A percentile compares a stretch with the other conserved stretches of the same genome.
Evolutionary conservation across 92 coral and sea anemone genomes (phyloP).

Genomic region (Siderastrea siderea): DNA sequence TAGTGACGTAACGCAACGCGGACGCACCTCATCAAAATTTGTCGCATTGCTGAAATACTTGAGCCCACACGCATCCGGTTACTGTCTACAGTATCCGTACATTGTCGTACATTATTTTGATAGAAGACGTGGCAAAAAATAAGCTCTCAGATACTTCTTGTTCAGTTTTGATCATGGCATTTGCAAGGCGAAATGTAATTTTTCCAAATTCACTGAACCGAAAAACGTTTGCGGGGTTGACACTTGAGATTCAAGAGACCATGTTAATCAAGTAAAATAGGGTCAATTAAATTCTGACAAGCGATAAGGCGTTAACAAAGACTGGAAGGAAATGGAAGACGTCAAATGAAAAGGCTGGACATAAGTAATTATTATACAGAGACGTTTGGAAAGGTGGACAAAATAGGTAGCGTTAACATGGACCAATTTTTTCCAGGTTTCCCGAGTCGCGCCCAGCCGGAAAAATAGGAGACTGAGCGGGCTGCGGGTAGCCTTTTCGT

Average conservation of each 20-base stretch:
- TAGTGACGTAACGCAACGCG: conserved; percentile 16
- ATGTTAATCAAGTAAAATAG: not conserved
- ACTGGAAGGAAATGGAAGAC: too few relatives aligned
- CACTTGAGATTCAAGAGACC: not conserved
- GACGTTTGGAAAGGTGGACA: too few relatives aligned
- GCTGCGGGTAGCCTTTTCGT: too few relatives aligned
- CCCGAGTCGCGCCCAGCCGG: too few relatives aligned
- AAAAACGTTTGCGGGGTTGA: not conserved
- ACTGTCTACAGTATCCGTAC: not conserved
- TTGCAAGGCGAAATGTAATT: not conserved
- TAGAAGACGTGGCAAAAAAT: not conserved
- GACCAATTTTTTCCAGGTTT: too few relatives aligned
- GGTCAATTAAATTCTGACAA: conserved; percentile 2
- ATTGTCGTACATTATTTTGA: not conserved
- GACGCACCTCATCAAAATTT: conserved; percentile 34
- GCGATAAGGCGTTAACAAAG: not conserved
- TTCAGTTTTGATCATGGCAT: not conserved
- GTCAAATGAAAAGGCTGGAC: too few relatives aligned
- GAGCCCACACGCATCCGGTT: not conserved
- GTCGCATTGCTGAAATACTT: conserved; percentile 23
- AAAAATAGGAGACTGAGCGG: too few relatives aligned
- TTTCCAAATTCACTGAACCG: not conserved
- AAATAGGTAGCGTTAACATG: too few relatives aligned
- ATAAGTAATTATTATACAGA: too few relatives aligned
- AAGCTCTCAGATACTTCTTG: too few relatives aligned